Evolutionary conservation across 2,113 vertebrate genomes (phyloP).

Genomic region (Gavialis gangeticus): DNA sequence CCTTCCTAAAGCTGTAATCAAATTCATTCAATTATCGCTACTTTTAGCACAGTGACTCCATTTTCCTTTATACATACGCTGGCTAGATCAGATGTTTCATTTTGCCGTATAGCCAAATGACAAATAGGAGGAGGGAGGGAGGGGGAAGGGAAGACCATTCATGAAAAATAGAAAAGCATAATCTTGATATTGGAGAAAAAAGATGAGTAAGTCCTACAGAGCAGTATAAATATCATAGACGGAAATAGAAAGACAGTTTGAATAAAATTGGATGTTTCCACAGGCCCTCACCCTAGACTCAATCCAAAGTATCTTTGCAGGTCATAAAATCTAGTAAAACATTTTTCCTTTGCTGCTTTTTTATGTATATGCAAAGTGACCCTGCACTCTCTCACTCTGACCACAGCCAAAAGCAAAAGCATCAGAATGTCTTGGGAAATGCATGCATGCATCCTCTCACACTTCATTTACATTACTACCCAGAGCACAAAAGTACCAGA

Average conservation of each 20-base stretch:
- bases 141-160: neutral
- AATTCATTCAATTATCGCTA: fast-evolving
- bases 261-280: neutral
- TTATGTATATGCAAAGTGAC: neutral
- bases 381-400: neutral
- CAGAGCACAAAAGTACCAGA: neutral
- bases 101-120: neutral
- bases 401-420: neutral
- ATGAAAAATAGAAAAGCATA: neutral
- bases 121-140: neutral
- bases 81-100: neutral
- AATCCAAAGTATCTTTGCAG: neutral
- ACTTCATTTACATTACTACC: neutral
- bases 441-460: neutral
- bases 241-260: neutral
- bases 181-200: neutral
- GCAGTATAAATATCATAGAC: neutral
- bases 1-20: fast-evolving
- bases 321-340: neutral
- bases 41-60: fast-evolving
- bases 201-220: neutral
- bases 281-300: neutral
- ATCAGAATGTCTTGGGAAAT: fast-evolving
- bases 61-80: fast-evolving
- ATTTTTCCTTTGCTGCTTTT: neutral